A percentile compares a stretch with the other conserved stretches of the same genome.
These are phyloP conservation scores for Beris morrisii DNA, from an alignment of 2,888 invertebrate genomes.

Conservation along the genomic window DNA sequence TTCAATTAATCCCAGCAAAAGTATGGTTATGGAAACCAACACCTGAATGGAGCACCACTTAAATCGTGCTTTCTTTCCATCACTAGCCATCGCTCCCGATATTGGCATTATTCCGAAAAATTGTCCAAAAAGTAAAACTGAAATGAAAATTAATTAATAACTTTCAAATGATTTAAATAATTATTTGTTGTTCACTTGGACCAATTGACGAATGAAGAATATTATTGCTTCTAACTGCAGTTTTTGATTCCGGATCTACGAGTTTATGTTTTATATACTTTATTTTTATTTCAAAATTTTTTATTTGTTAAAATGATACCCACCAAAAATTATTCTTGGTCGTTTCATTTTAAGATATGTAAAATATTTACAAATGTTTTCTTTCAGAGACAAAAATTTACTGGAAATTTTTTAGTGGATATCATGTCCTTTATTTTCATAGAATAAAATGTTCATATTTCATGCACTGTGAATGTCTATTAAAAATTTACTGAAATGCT, in stretches of 20 bases:
- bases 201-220: slow-evolving; percentile 14
- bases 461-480: too few relatives aligned
- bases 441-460: too few relatives aligned
- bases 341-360: too few relatives aligned
- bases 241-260: neutral
- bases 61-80: slow-evolving; percentile 45
- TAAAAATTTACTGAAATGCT: too few relatives aligned
- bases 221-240: neutral
- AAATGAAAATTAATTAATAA: too few relatives aligned
- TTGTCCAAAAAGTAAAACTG: slow-evolving; percentile 44
- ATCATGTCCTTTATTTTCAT: too few relatives aligned
- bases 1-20: slow-evolving; percentile 46
- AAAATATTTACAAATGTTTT: too few relatives aligned
- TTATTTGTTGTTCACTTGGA: slow-evolving; percentile 14
- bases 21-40: slow-evolving; percentile 44
- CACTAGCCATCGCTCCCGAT: slow-evolving; percentile 43
- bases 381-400: too few relatives aligned
- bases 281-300: neutral
- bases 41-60: slow-evolving; percentile 48
- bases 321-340: too few relatives aligned
- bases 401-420: too few relatives aligned
- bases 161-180: too few relatives aligned
- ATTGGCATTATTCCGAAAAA: slow-evolving; percentile 51
- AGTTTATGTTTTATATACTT: neutral
- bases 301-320: too few relatives aligned